phyloP scores from a whole-genome alignment of 2,888 invertebrate genomes.

The Neocrepidodera transversa region DNA sequence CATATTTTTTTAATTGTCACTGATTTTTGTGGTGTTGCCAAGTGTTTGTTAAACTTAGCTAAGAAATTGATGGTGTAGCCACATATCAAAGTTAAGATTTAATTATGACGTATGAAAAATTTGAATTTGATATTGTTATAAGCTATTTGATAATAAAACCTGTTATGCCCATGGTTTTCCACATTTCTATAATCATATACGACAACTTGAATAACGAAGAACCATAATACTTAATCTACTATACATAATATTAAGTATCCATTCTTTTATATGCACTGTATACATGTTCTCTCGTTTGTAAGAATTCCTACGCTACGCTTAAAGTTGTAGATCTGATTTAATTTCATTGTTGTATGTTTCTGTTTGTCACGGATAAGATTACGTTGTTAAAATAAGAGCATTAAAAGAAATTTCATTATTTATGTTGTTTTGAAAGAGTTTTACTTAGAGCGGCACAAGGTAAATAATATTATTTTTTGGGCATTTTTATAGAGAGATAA shows the following conservation, averaged over 20 bases:
- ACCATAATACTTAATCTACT: constrained; percentile 45
- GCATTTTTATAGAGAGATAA: constrained; percentile 17
- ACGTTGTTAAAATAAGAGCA: constrained; percentile 37
- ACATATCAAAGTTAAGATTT: background rate
- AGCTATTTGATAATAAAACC: background rate
- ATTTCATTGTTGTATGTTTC: constrained; percentile 34
- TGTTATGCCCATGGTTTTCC: background rate
- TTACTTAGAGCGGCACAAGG: constrained; percentile 10
- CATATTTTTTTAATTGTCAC: background rate
- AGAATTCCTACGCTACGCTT: constrained; percentile 47
- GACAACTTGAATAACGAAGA: constrained; percentile 19
- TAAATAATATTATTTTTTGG: constrained; percentile 12
- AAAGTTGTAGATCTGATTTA: constrained; percentile 30
- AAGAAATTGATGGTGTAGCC: too few relatives aligned
- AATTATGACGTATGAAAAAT: background rate
- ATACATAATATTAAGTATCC: constrained; percentile 51
- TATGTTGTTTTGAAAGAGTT: constrained; percentile 27
- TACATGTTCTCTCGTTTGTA: constrained; percentile 48
- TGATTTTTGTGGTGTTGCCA: too few relatives aligned
- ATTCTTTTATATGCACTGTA: constrained; percentile 50
- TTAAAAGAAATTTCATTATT: constrained; percentile 33
- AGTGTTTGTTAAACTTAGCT: too few relatives aligned
- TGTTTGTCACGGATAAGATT: constrained; percentile 35
- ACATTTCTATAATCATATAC: background rate
- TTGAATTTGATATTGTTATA: background rate